Percentiles rank a stretch among this genome's conserved stretches.
Conservation (phyloP, 2,113 vertebrate species). For the Andinoacara biseriatus region DNA sequence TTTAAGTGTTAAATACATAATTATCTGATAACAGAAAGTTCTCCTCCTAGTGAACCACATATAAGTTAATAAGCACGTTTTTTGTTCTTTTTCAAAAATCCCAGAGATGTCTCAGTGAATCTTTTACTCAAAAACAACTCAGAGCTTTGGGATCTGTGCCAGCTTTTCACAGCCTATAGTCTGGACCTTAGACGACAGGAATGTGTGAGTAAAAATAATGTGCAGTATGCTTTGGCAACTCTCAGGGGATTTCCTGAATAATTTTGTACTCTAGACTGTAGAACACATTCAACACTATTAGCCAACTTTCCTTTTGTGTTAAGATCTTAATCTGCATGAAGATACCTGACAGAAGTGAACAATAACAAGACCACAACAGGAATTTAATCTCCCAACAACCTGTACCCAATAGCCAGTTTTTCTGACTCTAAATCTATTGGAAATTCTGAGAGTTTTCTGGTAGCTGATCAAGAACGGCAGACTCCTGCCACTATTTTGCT, state of each 20-base stretch:
- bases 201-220: slow-evolving; percentile 19
- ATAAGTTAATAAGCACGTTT: slow-evolving; percentile 4
- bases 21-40: not conserved
- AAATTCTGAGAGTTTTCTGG: not conserved
- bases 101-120: not conserved
- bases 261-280: slow-evolving; percentile 1
- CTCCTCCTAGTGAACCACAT: not conserved
- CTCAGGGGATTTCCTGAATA: slow-evolving; percentile 37
- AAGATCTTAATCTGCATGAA: not conserved
- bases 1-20: not conserved
- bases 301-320: slow-evolving; percentile 6
- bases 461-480: not conserved
- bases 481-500: not conserved
- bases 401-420: not conserved
- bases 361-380: not conserved
- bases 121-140: slow-evolving; percentile 16
- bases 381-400: not conserved
- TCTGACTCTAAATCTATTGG: not conserved
- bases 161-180: slow-evolving; percentile 23
- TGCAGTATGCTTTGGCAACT: slow-evolving; percentile 10
- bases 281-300: not conserved
- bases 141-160: slow-evolving; percentile 24
- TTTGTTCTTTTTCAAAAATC: not conserved
- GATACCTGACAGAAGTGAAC: not conserved
- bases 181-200: not conserved